These are phyloP conservation scores for Tretioscincus oriximinensis DNA, from an alignment of 2,113 vertebrate species.

Conservation along the genomic window DNA sequence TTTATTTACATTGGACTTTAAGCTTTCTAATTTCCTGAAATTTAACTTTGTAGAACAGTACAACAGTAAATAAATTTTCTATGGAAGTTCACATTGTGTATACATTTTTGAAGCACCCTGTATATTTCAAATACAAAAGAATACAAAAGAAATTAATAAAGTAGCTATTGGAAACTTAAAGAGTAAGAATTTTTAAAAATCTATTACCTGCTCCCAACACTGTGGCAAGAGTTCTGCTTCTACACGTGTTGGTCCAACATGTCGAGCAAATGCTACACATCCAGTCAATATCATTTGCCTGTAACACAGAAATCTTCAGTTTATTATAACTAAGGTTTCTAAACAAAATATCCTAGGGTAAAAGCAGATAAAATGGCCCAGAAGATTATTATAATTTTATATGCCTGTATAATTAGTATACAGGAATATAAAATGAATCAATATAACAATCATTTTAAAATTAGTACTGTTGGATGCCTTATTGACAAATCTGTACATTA, in stretches of 20 bases:
- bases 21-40: no score
- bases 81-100: no score
- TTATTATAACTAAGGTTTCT: not conserved
- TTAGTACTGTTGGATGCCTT: no score
- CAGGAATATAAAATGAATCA: no score
- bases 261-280: slow-evolving; percentile 94
- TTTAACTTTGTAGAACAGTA: no score
- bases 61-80: no score
- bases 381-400: not conserved
- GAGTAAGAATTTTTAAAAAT: not conserved
- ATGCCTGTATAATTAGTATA: no score
- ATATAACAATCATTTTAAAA: no score
- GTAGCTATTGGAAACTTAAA: not conserved
- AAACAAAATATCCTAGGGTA: not conserved
- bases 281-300: slow-evolving; percentile 98
- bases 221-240: slow-evolving; percentile 96
- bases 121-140: no score
- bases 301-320: slow-evolving; percentile 51
- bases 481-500: no score
- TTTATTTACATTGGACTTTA: no score
- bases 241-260: slow-evolving; percentile 95
- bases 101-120: no score
- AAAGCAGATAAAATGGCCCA: not conserved
- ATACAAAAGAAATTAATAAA: not conserved
- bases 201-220: slow-evolving; percentile 96